phyloP scores from a whole-genome alignment of 1,140 invertebrate species.

The Tetramorium simillimum region DNA sequence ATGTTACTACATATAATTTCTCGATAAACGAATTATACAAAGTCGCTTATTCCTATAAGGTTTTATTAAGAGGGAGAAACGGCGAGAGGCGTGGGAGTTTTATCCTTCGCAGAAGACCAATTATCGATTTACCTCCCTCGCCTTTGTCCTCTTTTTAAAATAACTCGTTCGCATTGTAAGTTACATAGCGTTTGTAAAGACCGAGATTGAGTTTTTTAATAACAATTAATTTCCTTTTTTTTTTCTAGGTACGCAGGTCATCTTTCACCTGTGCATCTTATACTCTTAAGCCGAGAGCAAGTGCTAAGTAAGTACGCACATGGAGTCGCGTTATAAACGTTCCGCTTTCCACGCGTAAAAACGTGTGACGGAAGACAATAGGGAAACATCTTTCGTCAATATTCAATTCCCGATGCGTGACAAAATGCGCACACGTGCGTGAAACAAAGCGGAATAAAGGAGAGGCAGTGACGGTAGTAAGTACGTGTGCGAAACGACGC shows the following conservation, averaged over 20 bases:
- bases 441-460: neutral
- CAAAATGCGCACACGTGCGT: constrained; percentile 26
- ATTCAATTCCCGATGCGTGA: constrained; percentile 44
- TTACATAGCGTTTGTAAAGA: neutral
- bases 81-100: neutral
- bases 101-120: constrained; percentile 14
- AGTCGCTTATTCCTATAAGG: neutral
- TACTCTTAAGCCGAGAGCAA: neutral
- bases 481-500: neutral
- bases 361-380: neutral
- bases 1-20: neutral
- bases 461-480: neutral
- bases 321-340: neutral
- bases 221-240: neutral
- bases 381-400: constrained; percentile 15
- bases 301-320: neutral
- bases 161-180: constrained; percentile 17
- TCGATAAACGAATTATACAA: neutral
- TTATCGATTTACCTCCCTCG: constrained; percentile 22
- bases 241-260: neutral
- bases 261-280: neutral
- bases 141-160: constrained; percentile 19
- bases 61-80: neutral
- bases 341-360: neutral
- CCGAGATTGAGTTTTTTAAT: neutral